Evolutionary conservation across 2,888 invertebrate genomes (phyloP).

Genomic region (Tuta absoluta): DNA sequence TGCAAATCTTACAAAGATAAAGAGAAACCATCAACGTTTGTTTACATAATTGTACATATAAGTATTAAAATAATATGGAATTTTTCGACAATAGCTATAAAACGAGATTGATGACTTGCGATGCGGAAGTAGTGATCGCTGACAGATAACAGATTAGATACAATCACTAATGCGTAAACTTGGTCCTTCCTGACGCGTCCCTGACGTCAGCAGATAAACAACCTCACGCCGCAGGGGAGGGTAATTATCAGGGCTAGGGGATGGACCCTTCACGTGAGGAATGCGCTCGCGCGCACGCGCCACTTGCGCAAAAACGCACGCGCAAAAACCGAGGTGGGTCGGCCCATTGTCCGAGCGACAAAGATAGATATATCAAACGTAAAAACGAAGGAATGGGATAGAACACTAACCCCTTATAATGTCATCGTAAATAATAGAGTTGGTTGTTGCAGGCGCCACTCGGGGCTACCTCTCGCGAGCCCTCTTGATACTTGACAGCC

Average conservation of each 20-base stretch:
- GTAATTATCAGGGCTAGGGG: background rate
- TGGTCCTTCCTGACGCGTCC: background rate
- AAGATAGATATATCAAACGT: background rate
- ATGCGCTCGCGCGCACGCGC: constrained; percentile 16
- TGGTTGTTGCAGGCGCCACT: constrained; percentile 1
- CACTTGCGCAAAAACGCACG: constrained; percentile 16
- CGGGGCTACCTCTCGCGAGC: background rate
- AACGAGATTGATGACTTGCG: background rate
- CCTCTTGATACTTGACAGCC: constrained; percentile 9
- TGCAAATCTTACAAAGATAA: too few relatives aligned
- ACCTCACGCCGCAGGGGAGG: background rate
- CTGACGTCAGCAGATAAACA: background rate
- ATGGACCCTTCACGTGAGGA: constrained; percentile 3
- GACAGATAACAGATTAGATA: constrained; percentile 14
- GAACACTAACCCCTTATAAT: constrained; percentile 11
- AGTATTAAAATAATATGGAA: background rate
- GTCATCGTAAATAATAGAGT: constrained; percentile 16
- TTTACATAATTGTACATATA: background rate
- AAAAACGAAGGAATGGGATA: background rate
- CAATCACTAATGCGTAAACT: background rate
- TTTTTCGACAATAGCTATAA: background rate
- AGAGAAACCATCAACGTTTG: too few relatives aligned
- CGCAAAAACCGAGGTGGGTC: constrained; percentile 5
- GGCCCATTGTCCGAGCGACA: constrained; percentile 3
- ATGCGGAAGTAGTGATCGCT: background rate